Percentiles rank a stretch among this genome's conserved stretches.
These are phyloP conservation scores for Drosophila littoralis DNA, from an alignment of 1,140 invertebrate genomes.

Conservation along the genomic window DNA sequence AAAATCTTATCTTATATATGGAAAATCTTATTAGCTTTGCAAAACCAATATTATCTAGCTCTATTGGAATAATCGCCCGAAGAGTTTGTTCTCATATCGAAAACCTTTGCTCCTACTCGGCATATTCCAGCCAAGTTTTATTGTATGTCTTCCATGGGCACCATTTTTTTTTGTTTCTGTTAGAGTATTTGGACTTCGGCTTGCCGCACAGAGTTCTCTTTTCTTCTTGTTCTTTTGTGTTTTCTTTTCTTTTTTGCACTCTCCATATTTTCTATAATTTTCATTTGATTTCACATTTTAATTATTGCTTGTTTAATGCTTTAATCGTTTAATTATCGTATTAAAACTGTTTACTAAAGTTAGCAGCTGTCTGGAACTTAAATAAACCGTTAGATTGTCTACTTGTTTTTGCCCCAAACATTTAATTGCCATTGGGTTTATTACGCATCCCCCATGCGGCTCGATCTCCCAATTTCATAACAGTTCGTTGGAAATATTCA, in stretches of 20 bases:
- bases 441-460: constrained; percentile 24
- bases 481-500: constrained; percentile 20
- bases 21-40: too few species aligned
- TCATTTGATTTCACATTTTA: neutral
- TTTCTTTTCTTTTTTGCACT: neutral
- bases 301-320: constrained; percentile 8
- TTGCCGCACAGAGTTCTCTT: neutral
- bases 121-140: too few species aligned
- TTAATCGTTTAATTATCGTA: constrained; percentile 1
- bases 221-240: neutral
- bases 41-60: too few species aligned
- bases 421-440: constrained; percentile 19
- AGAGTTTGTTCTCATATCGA: too few species aligned
- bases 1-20: too few species aligned
- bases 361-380: neutral
- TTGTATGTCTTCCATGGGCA: too few species aligned
- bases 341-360: neutral
- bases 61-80: too few species aligned
- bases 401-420: neutral
- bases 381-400: neutral
- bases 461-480: neutral
- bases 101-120: too few species aligned
- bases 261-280: constrained; percentile 3
- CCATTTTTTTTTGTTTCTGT: too few species aligned
- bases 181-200: too few species aligned